These are phyloP conservation scores for Drosophila hamatofila DNA, from an alignment of 2,888 invertebrate genomes.

Conservation along the genomic window DNA sequence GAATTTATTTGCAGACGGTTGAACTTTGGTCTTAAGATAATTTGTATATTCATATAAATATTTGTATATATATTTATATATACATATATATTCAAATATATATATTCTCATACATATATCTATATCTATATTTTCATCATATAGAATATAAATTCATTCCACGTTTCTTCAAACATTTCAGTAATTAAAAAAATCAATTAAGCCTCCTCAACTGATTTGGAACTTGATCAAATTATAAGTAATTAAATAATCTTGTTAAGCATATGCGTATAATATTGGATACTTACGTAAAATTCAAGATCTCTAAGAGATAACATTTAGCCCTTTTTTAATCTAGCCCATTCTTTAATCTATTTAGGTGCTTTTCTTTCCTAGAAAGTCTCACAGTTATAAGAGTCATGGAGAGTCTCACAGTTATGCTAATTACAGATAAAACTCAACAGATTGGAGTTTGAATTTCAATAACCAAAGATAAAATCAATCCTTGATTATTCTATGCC, in stretches of 20 bases:
- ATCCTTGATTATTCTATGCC: background rate
- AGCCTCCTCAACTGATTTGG: background rate
- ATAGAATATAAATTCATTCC: background rate
- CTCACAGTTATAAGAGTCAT: background rate
- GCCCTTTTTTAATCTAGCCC: background rate
- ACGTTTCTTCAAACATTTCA: background rate
- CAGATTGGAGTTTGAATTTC: background rate
- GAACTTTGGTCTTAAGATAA: slow-evolving; percentile 7
- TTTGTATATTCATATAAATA: background rate
- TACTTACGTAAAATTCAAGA: background rate
- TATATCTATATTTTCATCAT: background rate
- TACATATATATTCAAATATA: background rate
- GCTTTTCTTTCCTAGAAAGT: background rate
- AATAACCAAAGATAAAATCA: background rate
- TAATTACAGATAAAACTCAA: background rate
- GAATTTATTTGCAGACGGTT: background rate
- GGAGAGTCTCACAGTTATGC: background rate
- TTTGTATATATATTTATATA: background rate
- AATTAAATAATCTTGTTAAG: background rate
- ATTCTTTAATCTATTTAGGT: background rate
- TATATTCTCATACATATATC: no score
- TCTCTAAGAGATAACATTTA: background rate
- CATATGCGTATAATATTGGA: background rate
- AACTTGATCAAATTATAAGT: background rate
- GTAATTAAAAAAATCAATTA: slow-evolving; percentile 3